phyloP scores from a whole-genome alignment of 37 sponge, comb jelly and placozoan genomes.

The Trichoplax adhaerens region DNA sequence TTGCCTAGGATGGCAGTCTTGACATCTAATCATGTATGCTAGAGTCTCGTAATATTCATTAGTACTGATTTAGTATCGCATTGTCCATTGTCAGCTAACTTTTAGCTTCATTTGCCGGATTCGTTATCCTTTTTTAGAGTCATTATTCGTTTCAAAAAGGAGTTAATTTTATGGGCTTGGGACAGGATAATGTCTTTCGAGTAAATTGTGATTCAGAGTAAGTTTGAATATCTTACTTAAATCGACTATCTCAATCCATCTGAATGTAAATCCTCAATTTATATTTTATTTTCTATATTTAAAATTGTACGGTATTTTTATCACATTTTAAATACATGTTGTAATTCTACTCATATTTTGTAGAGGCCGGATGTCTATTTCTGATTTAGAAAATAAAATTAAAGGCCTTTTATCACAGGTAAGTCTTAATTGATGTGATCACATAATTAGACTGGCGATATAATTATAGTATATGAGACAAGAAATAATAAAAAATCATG shows the following conservation, averaged over 20 bases:
- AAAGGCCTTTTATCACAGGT: too few relatives aligned
- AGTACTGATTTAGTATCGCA: background rate
- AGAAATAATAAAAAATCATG: too few relatives aligned
- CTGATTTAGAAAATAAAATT: slow-evolving; percentile 33
- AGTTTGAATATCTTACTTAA: too few relatives aligned
- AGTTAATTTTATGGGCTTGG: slow-evolving; percentile 79
- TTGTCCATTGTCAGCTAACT: background rate
- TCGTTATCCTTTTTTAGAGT: slow-evolving; percentile 4
- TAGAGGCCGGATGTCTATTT: slow-evolving; percentile 40
- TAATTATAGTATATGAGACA: too few relatives aligned
- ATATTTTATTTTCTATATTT: too few relatives aligned
- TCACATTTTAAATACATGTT: too few relatives aligned
- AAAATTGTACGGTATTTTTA: too few relatives aligned
- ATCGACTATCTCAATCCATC: background rate
- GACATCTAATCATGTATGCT: slow-evolving; percentile 36
- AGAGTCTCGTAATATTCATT: too few relatives aligned
- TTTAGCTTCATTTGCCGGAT: background rate
- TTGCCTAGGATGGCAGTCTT: slow-evolving; percentile 53
- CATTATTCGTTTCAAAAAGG: slow-evolving; percentile 72
- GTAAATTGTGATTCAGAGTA: slow-evolving; percentile 38
- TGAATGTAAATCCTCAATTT: background rate
- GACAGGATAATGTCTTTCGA: slow-evolving; percentile 49
- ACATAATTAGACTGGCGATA: too few relatives aligned
- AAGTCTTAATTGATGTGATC: too few relatives aligned
- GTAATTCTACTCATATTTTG: background rate